Percentiles rank a stretch among this genome's conserved stretches.
These are phyloP conservation scores for Axis porcinus DNA, from an alignment of 2,113 vertebrate species.

Conservation along the genomic window DNA sequence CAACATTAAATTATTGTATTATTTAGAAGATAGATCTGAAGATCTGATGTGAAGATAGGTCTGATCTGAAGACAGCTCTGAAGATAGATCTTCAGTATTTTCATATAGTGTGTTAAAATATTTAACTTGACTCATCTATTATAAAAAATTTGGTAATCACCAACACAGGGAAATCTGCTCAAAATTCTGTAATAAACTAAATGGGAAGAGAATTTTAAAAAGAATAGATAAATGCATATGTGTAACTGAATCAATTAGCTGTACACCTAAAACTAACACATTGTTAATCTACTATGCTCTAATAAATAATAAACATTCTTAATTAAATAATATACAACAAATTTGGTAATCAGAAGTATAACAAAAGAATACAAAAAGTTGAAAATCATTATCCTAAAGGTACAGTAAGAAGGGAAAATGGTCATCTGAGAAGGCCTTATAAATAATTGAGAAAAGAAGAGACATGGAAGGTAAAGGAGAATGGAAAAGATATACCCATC, in stretches of 20 bases:
- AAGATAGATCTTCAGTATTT: neutral
- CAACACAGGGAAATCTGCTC: neutral
- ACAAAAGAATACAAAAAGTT: neutral
- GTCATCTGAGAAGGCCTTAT: neutral
- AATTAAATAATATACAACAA: neutral
- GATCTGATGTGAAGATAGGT: too few relatives aligned
- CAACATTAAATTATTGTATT: neutral
- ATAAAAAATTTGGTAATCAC: neutral
- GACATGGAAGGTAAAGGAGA: neutral
- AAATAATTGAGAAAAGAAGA: neutral
- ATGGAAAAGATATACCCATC: neutral
- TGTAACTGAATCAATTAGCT: neutral
- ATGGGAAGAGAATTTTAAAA: neutral
- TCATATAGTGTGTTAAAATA: neutral
- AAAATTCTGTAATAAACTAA: neutral
- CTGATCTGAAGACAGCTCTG: too few relatives aligned
- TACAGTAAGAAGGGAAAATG: neutral
- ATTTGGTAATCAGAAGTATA: neutral
- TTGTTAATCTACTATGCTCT: neutral
- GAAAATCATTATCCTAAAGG: neutral
- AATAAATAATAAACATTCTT: neutral
- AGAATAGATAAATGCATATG: neutral
- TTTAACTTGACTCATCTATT: neutral
- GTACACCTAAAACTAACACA: neutral
- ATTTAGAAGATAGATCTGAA: neutral